Percentiles rank a stretch among this genome's conserved stretches.
Evolutionary conservation across 2,888 invertebrate genomes (phyloP).

Genomic region (Torymus aiolomorphi): DNA sequence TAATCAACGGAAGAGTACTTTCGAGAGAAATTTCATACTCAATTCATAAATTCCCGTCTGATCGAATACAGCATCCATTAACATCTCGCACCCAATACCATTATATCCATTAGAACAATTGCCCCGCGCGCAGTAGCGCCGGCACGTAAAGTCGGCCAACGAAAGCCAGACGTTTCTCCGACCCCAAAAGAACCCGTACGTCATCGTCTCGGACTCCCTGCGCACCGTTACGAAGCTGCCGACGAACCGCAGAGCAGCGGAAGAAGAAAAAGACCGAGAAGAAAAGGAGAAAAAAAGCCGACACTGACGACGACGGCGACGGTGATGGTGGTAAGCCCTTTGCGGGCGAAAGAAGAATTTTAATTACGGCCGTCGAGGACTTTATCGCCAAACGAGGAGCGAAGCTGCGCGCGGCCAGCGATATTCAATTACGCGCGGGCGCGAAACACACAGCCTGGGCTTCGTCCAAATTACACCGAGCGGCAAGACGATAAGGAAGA

Average conservation of each 20-base stretch:
- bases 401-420: not conserved
- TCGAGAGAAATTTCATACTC: no score
- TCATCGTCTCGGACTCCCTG: not conserved
- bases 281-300: not conserved
- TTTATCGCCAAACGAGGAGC: constrained; percentile 28
- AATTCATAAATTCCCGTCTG: no score
- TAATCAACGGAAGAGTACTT: no score
- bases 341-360: constrained; percentile 39
- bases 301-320: not conserved
- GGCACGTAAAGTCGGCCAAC: no score
- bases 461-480: constrained; percentile 25
- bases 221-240: constrained; percentile 21
- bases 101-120: no score
- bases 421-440: constrained; percentile 42
- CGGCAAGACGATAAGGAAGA: not conserved
- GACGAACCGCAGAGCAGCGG: not conserved
- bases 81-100: not conserved
- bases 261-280: not conserved
- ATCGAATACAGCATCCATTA: not conserved
- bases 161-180: no score
- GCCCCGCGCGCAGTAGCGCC: no score
- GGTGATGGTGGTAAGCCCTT: not conserved
- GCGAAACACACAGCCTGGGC: constrained; percentile 10
- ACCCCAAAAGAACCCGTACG: no score
- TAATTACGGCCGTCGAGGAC: constrained; percentile 40